Base-by-base conservation (phyloP, 2,888 invertebrate species). In the Falcaria lacertinaria region DNA sequence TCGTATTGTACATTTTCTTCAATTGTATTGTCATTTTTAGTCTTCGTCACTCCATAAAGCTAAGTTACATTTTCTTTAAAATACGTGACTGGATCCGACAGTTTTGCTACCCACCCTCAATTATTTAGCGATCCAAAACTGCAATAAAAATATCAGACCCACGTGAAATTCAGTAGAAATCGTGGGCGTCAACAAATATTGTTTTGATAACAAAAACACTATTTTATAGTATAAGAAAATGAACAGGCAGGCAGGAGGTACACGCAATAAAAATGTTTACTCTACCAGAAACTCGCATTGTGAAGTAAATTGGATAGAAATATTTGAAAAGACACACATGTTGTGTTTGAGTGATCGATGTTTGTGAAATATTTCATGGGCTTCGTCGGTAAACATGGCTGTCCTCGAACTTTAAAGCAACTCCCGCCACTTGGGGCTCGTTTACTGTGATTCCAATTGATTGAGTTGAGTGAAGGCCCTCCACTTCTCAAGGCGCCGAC, bases 361-460 rank as follows among this genome's bases (percentile, higher is more conserved):
- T 46, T 64, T 53, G 49, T 68, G 58, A 69, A 75, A 66, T 72
- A 70, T 72, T 64, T 58, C 45, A 52, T 57, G 48, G 49, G 45
- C 50, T 28, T 47, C 33, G 33, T 47, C 52, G 41, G 58, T 52
- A 57, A 60, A 57, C 34, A 52, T 47, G 34, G 15, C 44, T 37
- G 65, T 57, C 67, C 65, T 68, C 59, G 62, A 69, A 67, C 57
- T 73, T 69, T 60, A 51, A 46, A 43, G 45, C 36, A 47, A 50
- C 50, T 53, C 49, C 49, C 49, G 44, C 48, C 47, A 43, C 43
- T 36, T 36, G 45, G 36, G 41, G 51, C 50, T 54, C 47, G 49
- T 56, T 56, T 48, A 42, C 51, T 46, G 49, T 64, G 56, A 57
- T 62, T 63, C 53, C 50, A 56, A 63, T 65, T 59, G 56, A 65